Evolutionary conservation across 2,888 invertebrate genomes (phyloP).

Genomic region (Chamaedrilus cognettii): DNA sequence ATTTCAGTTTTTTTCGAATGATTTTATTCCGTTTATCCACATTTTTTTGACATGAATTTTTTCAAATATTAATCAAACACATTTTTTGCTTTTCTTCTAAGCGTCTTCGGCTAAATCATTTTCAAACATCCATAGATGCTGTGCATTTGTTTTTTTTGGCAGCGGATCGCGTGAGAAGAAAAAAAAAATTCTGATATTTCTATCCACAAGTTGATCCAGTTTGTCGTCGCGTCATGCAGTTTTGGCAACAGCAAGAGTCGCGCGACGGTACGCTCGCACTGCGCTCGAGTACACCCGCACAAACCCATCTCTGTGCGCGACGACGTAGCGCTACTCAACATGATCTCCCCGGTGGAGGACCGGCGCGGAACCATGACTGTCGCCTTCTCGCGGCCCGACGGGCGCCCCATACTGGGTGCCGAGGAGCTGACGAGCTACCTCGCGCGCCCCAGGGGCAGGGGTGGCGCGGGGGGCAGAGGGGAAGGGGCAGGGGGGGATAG

Average conservation of each 20-base stretch:
- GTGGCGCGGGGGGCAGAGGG: neutral
- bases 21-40: no score
- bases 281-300: slow-evolving; percentile 21
- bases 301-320: slow-evolving; percentile 23
- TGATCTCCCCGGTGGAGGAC: slow-evolving; percentile 27
- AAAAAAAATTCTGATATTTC: no score
- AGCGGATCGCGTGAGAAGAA: no score
- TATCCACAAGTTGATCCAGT: no score
- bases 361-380: slow-evolving; percentile 21
- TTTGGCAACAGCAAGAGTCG: slow-evolving; percentile 31
- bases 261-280: slow-evolving; percentile 22
- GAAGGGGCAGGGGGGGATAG: neutral
- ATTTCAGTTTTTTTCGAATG: no score
- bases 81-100: no score
- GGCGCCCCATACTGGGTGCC: slow-evolving; percentile 18
- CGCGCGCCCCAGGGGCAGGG: neutral
- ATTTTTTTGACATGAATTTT: no score
- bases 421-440: neutral
- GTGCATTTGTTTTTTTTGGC: no score
- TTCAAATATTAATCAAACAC: no score
- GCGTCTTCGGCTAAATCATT: no score
- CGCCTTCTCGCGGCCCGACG: slow-evolving; percentile 17
- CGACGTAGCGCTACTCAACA: slow-evolving; percentile 23
- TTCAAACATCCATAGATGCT: no score
- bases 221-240: no score